Evolutionary conservation across 2,797 vertebrate species (phyloP).

Genomic region (Helostoma temminkii): DNA sequence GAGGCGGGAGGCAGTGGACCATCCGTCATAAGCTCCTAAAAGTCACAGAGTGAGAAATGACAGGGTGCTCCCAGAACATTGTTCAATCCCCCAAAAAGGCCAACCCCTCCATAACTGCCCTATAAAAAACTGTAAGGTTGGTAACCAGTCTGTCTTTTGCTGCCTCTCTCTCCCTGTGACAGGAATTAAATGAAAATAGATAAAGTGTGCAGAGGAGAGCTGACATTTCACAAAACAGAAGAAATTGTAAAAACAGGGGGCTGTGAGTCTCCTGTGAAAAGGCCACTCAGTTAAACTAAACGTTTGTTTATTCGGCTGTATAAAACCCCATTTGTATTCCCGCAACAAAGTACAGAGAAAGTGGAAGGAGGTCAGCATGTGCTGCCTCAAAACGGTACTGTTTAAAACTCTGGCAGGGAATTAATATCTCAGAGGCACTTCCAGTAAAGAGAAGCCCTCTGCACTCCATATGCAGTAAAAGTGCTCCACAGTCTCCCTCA

Average conservation of each 20-base stretch:
- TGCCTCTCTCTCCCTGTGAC: conserved; percentile 49
- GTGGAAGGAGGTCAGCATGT: conserved; percentile 35
- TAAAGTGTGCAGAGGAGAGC: conserved; percentile 71
- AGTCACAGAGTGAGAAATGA: conserved; percentile 81
- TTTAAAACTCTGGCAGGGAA: conserved; percentile 43
- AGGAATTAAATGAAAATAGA: conserved; percentile 77
- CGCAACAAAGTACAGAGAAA: conserved; percentile 38
- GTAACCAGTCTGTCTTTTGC: conserved; percentile 57
- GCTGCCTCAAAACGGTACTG: conserved; percentile 16
- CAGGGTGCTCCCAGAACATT: conserved; percentile 74
- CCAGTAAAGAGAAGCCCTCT: conserved; percentile 13
- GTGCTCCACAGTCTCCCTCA: neutral
- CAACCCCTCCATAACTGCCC: conserved; percentile 73
- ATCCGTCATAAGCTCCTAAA: conserved; percentile 84
- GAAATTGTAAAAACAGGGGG: conserved; percentile 73
- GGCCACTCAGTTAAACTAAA: conserved; percentile 76
- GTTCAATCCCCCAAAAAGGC: conserved; percentile 80
- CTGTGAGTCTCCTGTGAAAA: conserved; percentile 68
- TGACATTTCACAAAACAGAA: conserved; percentile 79
- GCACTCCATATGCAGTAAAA: conserved; percentile 4
- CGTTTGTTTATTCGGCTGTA: conserved; percentile 71
- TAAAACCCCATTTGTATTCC: conserved; percentile 52
- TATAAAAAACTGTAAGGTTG: conserved; percentile 67
- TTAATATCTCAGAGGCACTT: conserved; percentile 40
- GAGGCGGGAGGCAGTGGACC: conserved; percentile 47